phyloP scores from a whole-genome alignment of 2,113 vertebrate genomes.

The Ailurus styani region DNA sequence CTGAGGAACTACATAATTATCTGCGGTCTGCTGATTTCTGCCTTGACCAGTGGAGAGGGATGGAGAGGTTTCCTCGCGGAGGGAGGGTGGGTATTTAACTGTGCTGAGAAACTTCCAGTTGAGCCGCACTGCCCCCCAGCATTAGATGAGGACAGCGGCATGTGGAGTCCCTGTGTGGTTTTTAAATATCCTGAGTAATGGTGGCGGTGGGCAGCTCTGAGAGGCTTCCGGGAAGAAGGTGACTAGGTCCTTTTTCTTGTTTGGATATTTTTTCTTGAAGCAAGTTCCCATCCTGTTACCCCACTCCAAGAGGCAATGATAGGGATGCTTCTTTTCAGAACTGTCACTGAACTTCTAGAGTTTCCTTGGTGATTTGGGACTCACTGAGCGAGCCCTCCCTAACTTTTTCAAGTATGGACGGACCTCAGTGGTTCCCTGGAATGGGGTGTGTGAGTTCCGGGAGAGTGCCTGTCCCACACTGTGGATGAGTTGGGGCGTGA shows the following conservation, averaged over 20 bases:
- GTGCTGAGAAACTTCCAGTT: not conserved
- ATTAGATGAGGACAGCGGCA: not conserved
- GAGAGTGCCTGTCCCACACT: not conserved
- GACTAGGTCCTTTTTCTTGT: not conserved
- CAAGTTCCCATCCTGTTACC: not conserved
- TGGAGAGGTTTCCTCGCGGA: not conserved
- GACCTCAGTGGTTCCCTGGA: not conserved
- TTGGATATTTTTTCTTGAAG: not conserved
- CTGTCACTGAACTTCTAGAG: not conserved
- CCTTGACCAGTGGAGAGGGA: not conserved
- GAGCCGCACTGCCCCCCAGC: not conserved
- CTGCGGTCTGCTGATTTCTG: not conserved
- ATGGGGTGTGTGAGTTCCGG: not conserved
- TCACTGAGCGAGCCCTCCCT: not conserved
- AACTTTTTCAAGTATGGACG: not conserved
- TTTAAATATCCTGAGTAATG: not conserved
- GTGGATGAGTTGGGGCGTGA: not conserved
- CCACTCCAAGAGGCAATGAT: not conserved
- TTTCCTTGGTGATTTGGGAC: not conserved
- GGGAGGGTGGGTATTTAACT: not conserved
- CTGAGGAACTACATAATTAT: not conserved
- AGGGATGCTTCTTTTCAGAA: not conserved
- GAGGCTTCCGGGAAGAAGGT: not conserved
- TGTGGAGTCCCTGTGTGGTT: accelerated
- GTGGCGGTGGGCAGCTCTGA: not conserved